Conservation (phyloP, 1,140 invertebrate species). For the Drosophila albomicans region DNA sequence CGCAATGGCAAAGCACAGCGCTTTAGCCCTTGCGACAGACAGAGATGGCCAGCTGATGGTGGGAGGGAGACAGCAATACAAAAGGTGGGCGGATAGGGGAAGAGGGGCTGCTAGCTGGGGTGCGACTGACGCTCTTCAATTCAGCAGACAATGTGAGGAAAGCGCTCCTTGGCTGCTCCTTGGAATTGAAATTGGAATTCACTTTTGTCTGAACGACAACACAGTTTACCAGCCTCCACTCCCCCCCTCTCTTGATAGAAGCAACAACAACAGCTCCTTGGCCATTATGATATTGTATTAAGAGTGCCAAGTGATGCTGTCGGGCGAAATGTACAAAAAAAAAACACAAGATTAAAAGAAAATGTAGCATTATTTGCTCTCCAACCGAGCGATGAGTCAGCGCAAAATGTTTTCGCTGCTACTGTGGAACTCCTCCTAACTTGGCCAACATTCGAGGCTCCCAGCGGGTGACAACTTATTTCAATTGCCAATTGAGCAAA, state of each 20-base stretch:
- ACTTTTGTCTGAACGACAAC: constrained; percentile 62
- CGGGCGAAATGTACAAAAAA: neutral
- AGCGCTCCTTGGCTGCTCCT: constrained; percentile 37
- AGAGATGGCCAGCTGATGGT: neutral
- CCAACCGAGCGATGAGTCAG: constrained; percentile 23
- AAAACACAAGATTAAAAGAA: constrained; percentile 8
- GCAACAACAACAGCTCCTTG: constrained; percentile 29
- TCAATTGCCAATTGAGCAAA: constrained; percentile 6
- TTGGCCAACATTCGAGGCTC: constrained; percentile 6
- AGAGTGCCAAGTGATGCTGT: constrained; percentile 69
- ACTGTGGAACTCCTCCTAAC: neutral
- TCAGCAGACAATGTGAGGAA: constrained; percentile 41
- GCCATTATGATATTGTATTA: constrained; percentile 77
- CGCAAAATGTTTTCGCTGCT: constrained; percentile 11
- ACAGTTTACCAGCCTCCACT: neutral
- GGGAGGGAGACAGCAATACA: constrained; percentile 5
- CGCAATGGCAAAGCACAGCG: constrained; percentile 25
- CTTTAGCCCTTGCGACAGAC: constrained; percentile 16
- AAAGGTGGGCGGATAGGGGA: neutral
- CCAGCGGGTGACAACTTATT: neutral
- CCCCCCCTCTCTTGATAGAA: neutral
- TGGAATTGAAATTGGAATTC: constrained; percentile 62
- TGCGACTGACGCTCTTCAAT: constrained; percentile 22
- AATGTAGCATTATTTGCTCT: constrained; percentile 36
- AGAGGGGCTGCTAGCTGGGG: neutral